Evolutionary conservation across 2,888 invertebrate genomes (phyloP).

Genomic region (Electrophaes corylata): DNA sequence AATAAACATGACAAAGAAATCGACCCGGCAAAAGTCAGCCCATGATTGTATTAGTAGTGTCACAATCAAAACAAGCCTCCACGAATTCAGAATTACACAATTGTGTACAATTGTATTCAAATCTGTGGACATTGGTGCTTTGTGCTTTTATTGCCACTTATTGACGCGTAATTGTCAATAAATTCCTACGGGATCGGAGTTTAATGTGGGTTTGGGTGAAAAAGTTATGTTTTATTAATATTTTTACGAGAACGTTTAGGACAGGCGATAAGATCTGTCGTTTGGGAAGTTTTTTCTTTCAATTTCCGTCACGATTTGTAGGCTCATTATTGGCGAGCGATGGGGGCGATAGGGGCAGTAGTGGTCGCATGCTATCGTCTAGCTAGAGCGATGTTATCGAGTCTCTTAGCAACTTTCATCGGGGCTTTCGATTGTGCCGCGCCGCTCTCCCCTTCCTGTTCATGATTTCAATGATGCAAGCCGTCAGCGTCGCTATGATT

Average conservation of each 20-base stretch:
- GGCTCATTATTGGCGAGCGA: conserved; percentile 80
- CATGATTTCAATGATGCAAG: conserved; percentile 71
- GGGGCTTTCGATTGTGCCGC: conserved; percentile 68
- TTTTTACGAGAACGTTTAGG: conserved; percentile 84
- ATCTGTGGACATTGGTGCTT: conserved; percentile 81
- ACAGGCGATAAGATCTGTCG: conserved; percentile 78
- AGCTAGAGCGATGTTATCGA: conserved; percentile 74
- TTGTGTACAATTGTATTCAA: conserved; percentile 84
- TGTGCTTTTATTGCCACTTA: conserved; percentile 83
- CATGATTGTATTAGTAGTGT: conserved; percentile 77
- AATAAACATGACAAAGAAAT: conserved; percentile 73
- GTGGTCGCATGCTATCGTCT: conserved; percentile 74
- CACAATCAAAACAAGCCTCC: conserved; percentile 80
- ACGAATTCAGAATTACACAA: conserved; percentile 82
- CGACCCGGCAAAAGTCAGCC: conserved; percentile 72
- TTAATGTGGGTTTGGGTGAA: conserved; percentile 85
- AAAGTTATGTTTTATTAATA: conserved; percentile 85
- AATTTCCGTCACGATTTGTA: conserved; percentile 84
- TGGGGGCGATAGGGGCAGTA: conserved; percentile 83
- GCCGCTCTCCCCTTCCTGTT: conserved; percentile 57
- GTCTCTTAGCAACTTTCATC: conserved; percentile 81
- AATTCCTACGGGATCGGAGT: conserved; percentile 82
- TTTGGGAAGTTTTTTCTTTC: conserved; percentile 83
- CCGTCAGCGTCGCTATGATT: conserved; percentile 63
- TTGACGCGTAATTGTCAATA: conserved; percentile 84